These are phyloP conservation scores for Bactericera cockerelli DNA, from an alignment of 1,140 invertebrate genomes.

Conservation along the genomic window DNA sequence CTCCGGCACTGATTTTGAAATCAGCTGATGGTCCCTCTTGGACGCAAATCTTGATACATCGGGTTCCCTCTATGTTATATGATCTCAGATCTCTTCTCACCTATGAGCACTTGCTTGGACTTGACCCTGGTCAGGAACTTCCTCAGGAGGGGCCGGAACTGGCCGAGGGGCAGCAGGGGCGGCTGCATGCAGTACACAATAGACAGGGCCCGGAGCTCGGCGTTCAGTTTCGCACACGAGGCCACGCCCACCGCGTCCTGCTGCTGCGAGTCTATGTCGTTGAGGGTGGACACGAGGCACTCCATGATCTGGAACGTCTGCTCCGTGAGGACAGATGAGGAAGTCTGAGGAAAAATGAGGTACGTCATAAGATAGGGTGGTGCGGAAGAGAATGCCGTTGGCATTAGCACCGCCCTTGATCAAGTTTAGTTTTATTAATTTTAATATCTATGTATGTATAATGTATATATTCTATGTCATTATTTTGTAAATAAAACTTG, in stretches of 20 bases:
- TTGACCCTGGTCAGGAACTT: background rate
- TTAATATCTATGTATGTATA: too few relatives aligned
- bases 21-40: too few relatives aligned
- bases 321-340: constrained; percentile 40
- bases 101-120: background rate
- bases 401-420: too few relatives aligned
- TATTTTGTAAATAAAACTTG: too few relatives aligned
- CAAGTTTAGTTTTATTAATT: background rate
- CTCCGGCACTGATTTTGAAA: too few relatives aligned
- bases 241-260: constrained; percentile 33
- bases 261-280: constrained; percentile 29
- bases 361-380: background rate
- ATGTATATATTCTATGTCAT: too few relatives aligned
- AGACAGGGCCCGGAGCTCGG: constrained; percentile 36
- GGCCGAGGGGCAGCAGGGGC: background rate
- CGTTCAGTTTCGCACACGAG: constrained; percentile 34
- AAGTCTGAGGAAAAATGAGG: constrained; percentile 30
- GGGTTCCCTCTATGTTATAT: too few relatives aligned
- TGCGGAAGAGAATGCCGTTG: too few relatives aligned
- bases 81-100: too few relatives aligned
- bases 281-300: constrained; percentile 36
- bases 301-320: constrained; percentile 41
- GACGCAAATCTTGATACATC: too few relatives aligned
- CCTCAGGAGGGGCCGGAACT: background rate
- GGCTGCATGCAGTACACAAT: constrained; percentile 26